Evolutionary conservation across 2,113 vertebrate species (phyloP), one percentile per base, ranked within the genome.

Genomic region (Tursiops truncatus): DNA sequence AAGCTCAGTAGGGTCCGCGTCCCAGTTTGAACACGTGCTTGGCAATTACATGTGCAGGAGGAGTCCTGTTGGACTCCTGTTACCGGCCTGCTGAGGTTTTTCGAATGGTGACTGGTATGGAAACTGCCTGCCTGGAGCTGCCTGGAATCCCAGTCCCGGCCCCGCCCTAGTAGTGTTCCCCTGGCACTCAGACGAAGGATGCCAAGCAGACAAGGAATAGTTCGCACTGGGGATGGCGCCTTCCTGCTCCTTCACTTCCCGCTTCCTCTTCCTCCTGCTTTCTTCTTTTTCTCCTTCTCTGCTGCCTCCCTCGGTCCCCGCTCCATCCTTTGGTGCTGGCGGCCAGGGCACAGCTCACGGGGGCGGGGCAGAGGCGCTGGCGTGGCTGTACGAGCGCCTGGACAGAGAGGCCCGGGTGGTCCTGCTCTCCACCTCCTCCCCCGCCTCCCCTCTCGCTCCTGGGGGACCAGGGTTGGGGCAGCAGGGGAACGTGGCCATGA

Each of bases 401-500:
- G 99, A 99, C 94, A 99, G 98, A 0, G 98, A 99, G 6, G 99
- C 99, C 20, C 99, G 96, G 0, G 98, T 98, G 0, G 98, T 99
- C 71, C 99, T 98, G 17, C 99, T 99, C 4, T 99, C 99, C 84
- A 99, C 98, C 25, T 99, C 99, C 0, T 98, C 99, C 0, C 25
- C 98, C 14, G 0, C 90, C 11, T 99, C 98, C 23, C 97, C 98
- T 17, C 97, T 97, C 0, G 0, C 3, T 0, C 73, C 95, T 0
- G 98, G 95, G 1, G 91, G 63, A 1, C 93, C 91, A 0, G 95
- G 95, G 60, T 33, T 89, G 25, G 89, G 50, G 10, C 99, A 99
- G 98, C 99, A 99, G 96, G 98, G 88, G 97, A 99, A 99, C 0
- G 99, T 99, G 95, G 99, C 98, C 5, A 99, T 96, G 97, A 99